Conservation (phyloP, 2,797 vertebrate genomes). For the Acestrorhynchus altus region DNA sequence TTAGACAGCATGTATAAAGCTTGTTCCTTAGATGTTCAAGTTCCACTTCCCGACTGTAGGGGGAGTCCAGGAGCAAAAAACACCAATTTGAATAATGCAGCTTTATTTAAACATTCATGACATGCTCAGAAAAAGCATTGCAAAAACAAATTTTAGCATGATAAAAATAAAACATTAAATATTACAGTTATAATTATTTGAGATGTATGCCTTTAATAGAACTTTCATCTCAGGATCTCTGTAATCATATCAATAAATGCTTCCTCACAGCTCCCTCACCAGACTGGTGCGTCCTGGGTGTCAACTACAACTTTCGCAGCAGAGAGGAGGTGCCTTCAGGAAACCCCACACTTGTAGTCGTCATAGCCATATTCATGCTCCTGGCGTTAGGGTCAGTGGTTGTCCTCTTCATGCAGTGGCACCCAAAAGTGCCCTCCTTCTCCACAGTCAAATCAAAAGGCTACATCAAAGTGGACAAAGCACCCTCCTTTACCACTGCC, state of each 20-base stretch:
- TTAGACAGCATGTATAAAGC: no score
- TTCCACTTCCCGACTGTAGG: no score
- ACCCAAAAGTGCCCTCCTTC: conserved; percentile 57
- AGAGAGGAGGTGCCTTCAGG: conserved; percentile 12
- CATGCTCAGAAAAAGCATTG: no score
- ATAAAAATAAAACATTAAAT: no score
- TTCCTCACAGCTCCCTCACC: conserved; percentile 13
- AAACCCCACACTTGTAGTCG: conserved; percentile 67
- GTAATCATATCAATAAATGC: conserved; percentile 1
- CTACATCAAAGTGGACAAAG: conserved; percentile 81
- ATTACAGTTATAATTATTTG: no score
- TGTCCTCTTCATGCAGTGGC: conserved; percentile 78
- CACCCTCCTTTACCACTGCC: conserved; percentile 40
- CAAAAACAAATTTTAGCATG: no score
- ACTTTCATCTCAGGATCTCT: neutral
- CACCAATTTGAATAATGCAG: no score
- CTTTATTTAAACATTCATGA: no score
- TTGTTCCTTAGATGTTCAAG: no score
- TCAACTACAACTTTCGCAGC: conserved; percentile 61
- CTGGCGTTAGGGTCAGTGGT: conserved; percentile 73
- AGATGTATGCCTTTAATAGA: neutral
- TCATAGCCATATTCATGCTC: conserved; percentile 74
- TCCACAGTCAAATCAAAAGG: conserved; percentile 67
- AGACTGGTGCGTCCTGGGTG: conserved; percentile 79
- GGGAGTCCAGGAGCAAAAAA: no score